Base-by-base conservation (phyloP, 2,888 invertebrate species). In the Tigriopus californicus region DNA sequence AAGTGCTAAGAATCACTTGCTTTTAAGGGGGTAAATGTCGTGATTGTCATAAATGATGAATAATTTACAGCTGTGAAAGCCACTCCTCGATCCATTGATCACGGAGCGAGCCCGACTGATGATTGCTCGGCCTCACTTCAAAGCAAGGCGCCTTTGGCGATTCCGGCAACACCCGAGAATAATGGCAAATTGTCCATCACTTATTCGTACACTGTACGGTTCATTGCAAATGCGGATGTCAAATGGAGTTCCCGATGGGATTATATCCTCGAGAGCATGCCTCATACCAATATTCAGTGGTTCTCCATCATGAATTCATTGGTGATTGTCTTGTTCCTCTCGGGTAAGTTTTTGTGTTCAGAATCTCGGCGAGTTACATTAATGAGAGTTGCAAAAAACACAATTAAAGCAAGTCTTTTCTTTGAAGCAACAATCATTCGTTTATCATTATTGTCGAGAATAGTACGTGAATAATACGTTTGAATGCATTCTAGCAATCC, bases 161-260 rank as follows among this genome's bases (percentile, higher is more conserved):
- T 94, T 64, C 80, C 78, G 4, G 74, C 75, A 52, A 72, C 62
- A 66, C 69, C 62, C 70, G 79, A 66, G 65, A 75, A 69, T 64
- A 70, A 52, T 15, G 22, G 52, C 1, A 41, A 68, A 58, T 73
- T 86, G 60, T 72, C 76, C 46, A 79, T 97, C 42, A 77, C 77
- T 0, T 98, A 95, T 73, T 81, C 91, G 0, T 98, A 95, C 73
- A 80, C 83, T 6, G 82, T 97, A 0, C 79, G 74, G 24, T 97
- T 89, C 71, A 74, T 79, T 65, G 80, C 79, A 68, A 83, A 88
- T 67, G 81, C 88, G 70, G 79, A 79, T 0, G 83, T 92, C 13
- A 94, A 92, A 73, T 98, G 97, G 98, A 94, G 94, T 0, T 95
- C 94, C 0, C 79, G 98, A 67, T 98, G 98, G 98, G 98, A 98